Percentiles rank a stretch among this genome's conserved stretches.
phyloP scores from a whole-genome alignment of 2,888 invertebrate genomes.

The Cremastobaeus sp. region DNA sequence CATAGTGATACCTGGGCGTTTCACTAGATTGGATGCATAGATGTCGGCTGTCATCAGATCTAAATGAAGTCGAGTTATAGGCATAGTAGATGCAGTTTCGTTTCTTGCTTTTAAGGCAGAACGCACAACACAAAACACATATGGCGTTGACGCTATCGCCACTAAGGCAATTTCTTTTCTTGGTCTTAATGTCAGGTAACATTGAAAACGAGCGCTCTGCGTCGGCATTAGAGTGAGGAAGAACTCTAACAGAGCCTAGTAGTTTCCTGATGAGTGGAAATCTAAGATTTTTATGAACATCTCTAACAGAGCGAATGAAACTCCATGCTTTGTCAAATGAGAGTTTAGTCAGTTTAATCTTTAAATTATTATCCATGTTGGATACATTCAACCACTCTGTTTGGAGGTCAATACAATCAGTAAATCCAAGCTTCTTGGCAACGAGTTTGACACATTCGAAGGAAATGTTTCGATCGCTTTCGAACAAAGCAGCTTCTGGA shows the following conservation, averaged over 20 bases:
- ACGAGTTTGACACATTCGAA: background rate
- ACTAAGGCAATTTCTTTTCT: background rate
- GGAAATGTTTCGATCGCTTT: background rate
- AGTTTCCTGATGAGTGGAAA: background rate
- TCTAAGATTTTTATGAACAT: background rate
- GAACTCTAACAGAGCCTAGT: background rate
- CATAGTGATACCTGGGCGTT: too few relatives aligned
- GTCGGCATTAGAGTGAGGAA: slow-evolving; percentile 3
- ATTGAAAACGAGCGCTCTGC: slow-evolving; percentile 3
- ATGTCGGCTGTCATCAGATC: background rate
- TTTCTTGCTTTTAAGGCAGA: background rate
- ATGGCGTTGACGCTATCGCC: background rate
- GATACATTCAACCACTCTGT: background rate
- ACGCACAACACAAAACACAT: background rate
- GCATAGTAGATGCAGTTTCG: background rate
- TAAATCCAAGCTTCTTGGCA: background rate
- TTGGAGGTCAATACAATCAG: background rate
- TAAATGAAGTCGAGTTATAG: background rate
- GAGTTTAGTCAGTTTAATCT: background rate
- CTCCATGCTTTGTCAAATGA: background rate
- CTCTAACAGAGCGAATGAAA: background rate
- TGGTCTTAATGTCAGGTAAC: slow-evolving; percentile 5
- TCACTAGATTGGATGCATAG: too few relatives aligned
- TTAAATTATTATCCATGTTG: background rate
- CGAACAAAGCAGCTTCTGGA: background rate